Evolutionary conservation across 2,888 invertebrate genomes (phyloP), one percentile per base, ranked within the genome.

Genomic region (Agrotis ipsilon): DNA sequence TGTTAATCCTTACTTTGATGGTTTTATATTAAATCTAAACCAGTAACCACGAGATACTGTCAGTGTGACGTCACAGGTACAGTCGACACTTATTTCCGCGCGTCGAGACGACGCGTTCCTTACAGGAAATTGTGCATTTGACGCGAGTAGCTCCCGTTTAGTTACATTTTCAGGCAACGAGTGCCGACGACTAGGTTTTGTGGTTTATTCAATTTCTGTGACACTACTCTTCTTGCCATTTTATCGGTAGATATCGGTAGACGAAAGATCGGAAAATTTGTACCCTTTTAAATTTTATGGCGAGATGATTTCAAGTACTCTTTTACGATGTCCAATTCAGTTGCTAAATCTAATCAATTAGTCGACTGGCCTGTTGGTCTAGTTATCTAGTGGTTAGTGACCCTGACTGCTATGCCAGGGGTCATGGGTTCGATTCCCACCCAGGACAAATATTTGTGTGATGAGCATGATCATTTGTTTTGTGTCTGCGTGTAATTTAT

Each of bases 61-160:
- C 13, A 13, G 16, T 45, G 16, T 54, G 45, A 46, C 51, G 55
- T 64, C 54, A 64, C 51, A 55, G 49, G 65, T 61, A 57, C 51
- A 58, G 24, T 46, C 61, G 57, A 18, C 48, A 68, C 45, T 65
- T 67, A 81, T 83, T 81, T 83, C 83, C 82, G 69, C 51, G 49
- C 18, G 73, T 43, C 51, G 68, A 59, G n/a, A 55, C 55, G 55
- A 7, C 18, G 13, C 55, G 69, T 65, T 70, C 70, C 61, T 55
- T 19, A 58, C n/a, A 78, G 82, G 82, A 83, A 83, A 83, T 83
- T 83, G 76, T 78, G 63, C 63, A 71, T 27, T 72, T 60, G 55
- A 61, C n/a, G 57, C 18, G 46, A 68, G 43, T 59, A 55, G 55
- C 54, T 51, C 39, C 13, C 24, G 61, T 64, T 51, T 43, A 9